phyloP scores from a whole-genome alignment of 2,797 vertebrate genomes.

The Spatula clypeata region DNA sequence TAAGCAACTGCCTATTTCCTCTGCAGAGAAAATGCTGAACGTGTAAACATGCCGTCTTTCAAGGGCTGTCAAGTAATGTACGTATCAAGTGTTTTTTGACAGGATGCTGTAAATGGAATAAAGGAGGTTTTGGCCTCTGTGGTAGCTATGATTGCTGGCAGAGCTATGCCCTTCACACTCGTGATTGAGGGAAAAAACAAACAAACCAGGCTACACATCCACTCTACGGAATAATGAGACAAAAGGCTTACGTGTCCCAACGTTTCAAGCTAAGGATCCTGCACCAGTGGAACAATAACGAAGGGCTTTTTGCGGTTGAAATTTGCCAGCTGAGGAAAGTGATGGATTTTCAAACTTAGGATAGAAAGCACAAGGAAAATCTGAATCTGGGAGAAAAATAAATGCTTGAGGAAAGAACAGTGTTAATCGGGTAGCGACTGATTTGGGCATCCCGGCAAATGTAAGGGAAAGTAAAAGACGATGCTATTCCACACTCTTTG shows the following conservation, averaged over 20 bases:
- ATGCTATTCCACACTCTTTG: neutral
- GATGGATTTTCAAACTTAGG: neutral
- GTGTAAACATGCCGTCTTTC: neutral
- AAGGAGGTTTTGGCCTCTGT: neutral
- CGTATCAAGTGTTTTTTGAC: constrained; percentile 41
- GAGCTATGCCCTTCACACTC: constrained; percentile 1
- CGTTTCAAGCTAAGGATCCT: neutral
- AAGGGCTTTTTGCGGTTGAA: neutral
- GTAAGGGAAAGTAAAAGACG: neutral
- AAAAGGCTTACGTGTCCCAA: neutral
- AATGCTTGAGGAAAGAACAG: neutral
- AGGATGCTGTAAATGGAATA: constrained; percentile 35
- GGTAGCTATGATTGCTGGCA: neutral
- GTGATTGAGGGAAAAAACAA: neutral
- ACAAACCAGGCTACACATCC: neutral
- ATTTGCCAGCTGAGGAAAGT: neutral
- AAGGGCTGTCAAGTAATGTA: constrained; percentile 16
- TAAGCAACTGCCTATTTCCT: constrained; percentile 43
- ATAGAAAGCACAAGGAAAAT: neutral
- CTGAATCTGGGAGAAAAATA: neutral
- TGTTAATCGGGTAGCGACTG: neutral
- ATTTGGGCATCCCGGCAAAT: neutral
- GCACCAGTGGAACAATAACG: neutral
- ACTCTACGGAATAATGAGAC: neutral
- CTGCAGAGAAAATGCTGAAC: neutral